Conservation (phyloP, 2,113 vertebrate species). For the Trinectes maculatus region DNA sequence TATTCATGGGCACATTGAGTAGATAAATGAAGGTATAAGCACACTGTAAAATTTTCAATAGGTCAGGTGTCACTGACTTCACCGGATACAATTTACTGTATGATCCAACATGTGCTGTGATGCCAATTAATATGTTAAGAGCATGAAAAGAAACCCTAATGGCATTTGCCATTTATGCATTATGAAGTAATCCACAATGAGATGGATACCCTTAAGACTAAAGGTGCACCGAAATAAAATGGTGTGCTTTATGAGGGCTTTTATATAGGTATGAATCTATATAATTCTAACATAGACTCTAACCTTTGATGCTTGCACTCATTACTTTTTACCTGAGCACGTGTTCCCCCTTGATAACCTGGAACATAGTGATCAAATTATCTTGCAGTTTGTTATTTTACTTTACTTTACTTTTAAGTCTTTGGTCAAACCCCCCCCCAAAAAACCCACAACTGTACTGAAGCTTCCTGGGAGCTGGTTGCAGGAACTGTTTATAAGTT, state of each 20-base stretch:
- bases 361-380: conserved; percentile 42
- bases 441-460: conserved; percentile 25
- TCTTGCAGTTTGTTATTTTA: conserved; percentile 33
- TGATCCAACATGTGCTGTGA: conserved; percentile 72
- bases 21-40: conserved; percentile 85
- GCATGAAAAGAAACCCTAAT: conserved; percentile 78
- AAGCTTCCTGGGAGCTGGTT: not conserved
- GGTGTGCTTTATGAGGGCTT: conserved; percentile 70
- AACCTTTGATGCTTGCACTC: conserved; percentile 66
- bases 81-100: conserved; percentile 82
- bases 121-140: conserved; percentile 84
- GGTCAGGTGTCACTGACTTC: conserved; percentile 82
- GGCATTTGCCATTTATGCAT: conserved; percentile 78
- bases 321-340: conserved; percentile 66
- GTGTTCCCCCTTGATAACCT: conserved; percentile 42
- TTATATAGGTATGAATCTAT: conserved; percentile 75
- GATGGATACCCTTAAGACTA: conserved; percentile 69
- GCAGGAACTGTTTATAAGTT: not conserved
- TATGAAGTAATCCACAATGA: conserved; percentile 73
- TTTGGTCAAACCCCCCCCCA: too few relatives aligned
- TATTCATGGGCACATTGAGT: conserved; percentile 82
- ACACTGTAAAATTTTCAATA: conserved; percentile 83
- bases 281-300: conserved; percentile 70
- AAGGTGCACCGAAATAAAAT: conserved; percentile 67
- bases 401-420: too few relatives aligned